phyloP scores from a whole-genome alignment of 1,140 invertebrate species.

The Caenorhabditis inopinata region DNA sequence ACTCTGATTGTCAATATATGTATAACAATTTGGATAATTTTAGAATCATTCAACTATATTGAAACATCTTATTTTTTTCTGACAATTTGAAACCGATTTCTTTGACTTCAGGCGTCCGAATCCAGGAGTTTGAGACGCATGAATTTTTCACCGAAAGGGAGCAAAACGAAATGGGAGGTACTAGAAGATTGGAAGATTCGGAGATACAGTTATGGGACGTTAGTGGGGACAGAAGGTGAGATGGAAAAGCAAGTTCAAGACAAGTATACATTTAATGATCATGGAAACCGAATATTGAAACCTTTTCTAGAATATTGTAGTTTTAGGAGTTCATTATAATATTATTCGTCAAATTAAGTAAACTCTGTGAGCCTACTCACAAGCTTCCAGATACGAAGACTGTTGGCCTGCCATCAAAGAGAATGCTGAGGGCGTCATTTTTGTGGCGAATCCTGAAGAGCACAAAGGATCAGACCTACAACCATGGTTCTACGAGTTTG shows the following conservation, averaged over 20 bases:
- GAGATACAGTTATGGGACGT: slow-evolving; percentile 36
- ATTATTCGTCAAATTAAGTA: too few relatives aligned
- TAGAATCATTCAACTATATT: too few relatives aligned
- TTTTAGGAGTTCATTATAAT: too few relatives aligned
- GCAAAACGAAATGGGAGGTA: neutral
- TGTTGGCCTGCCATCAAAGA: slow-evolving; percentile 43
- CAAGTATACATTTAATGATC: too few relatives aligned
- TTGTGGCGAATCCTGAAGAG: slow-evolving; percentile 41
- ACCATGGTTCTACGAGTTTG: slow-evolving; percentile 35
- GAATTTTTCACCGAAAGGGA: neutral
- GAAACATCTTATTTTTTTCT: too few relatives aligned
- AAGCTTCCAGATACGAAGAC: slow-evolving; percentile 37
- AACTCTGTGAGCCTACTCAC: neutral
- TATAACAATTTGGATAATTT: too few relatives aligned
- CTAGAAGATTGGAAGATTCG: neutral
- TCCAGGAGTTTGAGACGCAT: slow-evolving; percentile 41
- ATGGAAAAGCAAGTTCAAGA: too few relatives aligned
- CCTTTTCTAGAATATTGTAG: too few relatives aligned
- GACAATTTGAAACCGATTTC: too few relatives aligned
- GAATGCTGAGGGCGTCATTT: slow-evolving; percentile 26
- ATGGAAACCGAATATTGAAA: too few relatives aligned
- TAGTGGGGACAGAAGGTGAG: slow-evolving; percentile 38
- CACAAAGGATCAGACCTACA: slow-evolving; percentile 37
- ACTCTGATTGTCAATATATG: too few relatives aligned
- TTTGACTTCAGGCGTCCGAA: slow-evolving; percentile 41